phyloP scores from a whole-genome alignment of 2,888 invertebrate genomes.

The Cheilosia pagana region DNA sequence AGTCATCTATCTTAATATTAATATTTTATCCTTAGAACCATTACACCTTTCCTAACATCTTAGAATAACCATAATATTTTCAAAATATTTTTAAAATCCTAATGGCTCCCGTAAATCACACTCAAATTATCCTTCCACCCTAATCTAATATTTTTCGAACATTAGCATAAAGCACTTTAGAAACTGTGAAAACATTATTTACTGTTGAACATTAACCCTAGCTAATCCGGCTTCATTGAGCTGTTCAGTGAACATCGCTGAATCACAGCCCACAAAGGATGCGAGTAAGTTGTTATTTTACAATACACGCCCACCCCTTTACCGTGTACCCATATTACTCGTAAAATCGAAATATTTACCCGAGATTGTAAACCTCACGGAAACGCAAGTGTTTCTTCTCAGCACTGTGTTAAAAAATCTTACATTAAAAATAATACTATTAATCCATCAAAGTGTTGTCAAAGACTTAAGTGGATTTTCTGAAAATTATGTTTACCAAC shows the following conservation, averaged over 20 bases:
- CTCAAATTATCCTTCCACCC: too few species aligned
- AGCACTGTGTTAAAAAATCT: conserved; percentile 28
- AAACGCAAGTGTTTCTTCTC: not conserved
- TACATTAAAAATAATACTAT: conserved; percentile 52
- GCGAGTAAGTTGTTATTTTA: too few species aligned
- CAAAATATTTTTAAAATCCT: too few species aligned
- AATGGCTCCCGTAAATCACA: too few species aligned
- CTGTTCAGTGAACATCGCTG: conserved; percentile 31
- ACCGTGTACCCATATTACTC: not conserved
- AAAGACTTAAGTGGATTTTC: conserved; percentile 53
- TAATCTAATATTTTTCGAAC: not conserved
- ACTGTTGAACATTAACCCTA: conserved; percentile 47
- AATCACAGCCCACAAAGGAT: too few species aligned
- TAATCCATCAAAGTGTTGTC: conserved; percentile 67
- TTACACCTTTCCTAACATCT: too few species aligned
- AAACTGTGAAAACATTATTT: conserved; percentile 46
- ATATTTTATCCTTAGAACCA: too few species aligned
- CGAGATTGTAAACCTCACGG: conserved; percentile 3
- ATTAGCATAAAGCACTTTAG: not conserved
- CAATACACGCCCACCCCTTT: too few species aligned
- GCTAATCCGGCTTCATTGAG: conserved; percentile 36
- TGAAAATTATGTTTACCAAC: conserved; percentile 42
- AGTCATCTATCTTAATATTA: too few species aligned
- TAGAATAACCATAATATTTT: too few species aligned
- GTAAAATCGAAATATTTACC: conserved; percentile 22